phyloP scores from a whole-genome alignment of 2,113 vertebrate genomes.

The Sterrhoptilus dennistouni region DNA sequence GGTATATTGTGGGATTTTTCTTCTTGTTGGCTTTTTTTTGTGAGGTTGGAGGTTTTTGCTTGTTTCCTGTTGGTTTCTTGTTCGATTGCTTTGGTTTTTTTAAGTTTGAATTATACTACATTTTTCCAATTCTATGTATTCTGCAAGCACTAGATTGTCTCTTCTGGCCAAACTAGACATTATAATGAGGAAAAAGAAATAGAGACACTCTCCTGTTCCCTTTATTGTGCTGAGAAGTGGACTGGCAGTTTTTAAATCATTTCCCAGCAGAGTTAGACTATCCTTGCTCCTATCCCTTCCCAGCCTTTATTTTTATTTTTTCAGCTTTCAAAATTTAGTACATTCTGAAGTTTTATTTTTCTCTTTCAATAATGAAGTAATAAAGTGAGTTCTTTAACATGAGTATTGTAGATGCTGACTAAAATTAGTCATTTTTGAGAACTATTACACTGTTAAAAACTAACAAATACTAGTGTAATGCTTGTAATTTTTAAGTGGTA shows the following conservation, averaged over 20 bases:
- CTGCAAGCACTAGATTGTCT: neutral
- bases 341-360: neutral
- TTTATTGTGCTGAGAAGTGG: neutral
- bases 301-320: neutral
- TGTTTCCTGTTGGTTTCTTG: neutral
- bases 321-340: neutral
- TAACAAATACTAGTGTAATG: neutral
- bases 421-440: neutral
- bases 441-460: neutral
- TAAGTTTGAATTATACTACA: too few relatives aligned
- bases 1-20: neutral
- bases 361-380: neutral
- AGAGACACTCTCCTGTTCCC: neutral
- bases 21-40: neutral
- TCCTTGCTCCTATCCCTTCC: neutral
- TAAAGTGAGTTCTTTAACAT: neutral
- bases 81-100: neutral
- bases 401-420: neutral
- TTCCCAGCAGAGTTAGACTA: neutral
- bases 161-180: neutral
- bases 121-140: neutral
- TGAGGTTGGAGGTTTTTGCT: fast-evolving
- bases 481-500: neutral
- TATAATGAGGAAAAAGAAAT: neutral
- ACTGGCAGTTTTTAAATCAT: neutral